A percentile compares a stretch with the other conserved stretches of the same genome.
phyloP scores from a whole-genome alignment of 37 sponge, comb jelly and placozoan species.

The Aphrocallistes beatrix region DNA sequence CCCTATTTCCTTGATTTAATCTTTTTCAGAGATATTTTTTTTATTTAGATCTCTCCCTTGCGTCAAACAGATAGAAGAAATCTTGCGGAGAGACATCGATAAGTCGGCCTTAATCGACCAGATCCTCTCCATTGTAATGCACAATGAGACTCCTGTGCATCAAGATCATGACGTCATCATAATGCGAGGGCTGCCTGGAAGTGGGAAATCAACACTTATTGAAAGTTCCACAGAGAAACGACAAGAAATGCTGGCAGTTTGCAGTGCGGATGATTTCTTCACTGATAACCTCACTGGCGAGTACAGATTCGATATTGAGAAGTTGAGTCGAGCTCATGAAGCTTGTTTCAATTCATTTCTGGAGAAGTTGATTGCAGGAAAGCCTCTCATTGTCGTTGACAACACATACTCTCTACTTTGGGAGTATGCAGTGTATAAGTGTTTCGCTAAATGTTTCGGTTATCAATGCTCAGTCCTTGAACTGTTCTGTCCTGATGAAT shows the following conservation, averaged over 20 bases:
- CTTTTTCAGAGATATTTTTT: too few relatives aligned
- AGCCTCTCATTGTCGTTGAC: constrained; percentile 51
- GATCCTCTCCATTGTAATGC: not conserved
- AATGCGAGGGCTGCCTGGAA: constrained; percentile 76
- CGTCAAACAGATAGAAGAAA: not conserved
- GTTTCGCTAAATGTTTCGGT: constrained; percentile 34
- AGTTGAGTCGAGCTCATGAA: constrained; percentile 45
- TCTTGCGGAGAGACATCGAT: not conserved
- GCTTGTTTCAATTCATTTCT: constrained; percentile 42
- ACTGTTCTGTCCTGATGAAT: constrained; percentile 31
- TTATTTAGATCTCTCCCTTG: not conserved
- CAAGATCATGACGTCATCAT: constrained; percentile 34
- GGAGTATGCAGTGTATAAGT: constrained; percentile 56
- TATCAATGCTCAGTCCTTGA: constrained; percentile 36
- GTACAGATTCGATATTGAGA: constrained; percentile 39
- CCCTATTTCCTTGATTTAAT: too few relatives aligned
- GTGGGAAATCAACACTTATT: constrained; percentile 60
- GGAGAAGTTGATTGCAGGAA: constrained; percentile 22
- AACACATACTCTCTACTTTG: constrained; percentile 64
- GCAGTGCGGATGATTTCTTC: constrained; percentile 62
- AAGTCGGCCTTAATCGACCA: not conserved
- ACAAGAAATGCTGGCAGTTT: constrained; percentile 30
- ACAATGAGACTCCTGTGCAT: not conserved
- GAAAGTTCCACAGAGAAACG: constrained; percentile 22
- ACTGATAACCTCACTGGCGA: not conserved